phyloP scores from a whole-genome alignment of 2,797 vertebrate species.

The Ctenosaura bakeri region DNA sequence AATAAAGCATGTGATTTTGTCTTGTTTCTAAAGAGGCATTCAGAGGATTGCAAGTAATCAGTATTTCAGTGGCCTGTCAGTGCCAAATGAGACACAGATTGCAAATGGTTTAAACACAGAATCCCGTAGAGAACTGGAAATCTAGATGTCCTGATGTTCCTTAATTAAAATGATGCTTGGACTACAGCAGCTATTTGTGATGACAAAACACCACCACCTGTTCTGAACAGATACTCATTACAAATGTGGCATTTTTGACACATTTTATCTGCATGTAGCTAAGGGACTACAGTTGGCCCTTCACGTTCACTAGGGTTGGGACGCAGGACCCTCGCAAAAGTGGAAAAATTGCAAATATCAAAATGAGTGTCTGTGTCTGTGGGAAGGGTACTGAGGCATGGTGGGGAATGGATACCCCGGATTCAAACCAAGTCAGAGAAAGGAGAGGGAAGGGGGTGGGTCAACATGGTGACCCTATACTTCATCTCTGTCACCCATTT shows the following conservation, averaged over 20 bases:
- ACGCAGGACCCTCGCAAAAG: too few relatives aligned
- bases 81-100: constrained; percentile 17
- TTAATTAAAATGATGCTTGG: constrained; percentile 19
- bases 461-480: too few relatives aligned
- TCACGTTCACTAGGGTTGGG: too few relatives aligned
- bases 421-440: too few relatives aligned
- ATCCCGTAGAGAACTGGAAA: constrained; percentile 17
- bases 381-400: too few relatives aligned
- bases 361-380: too few relatives aligned
- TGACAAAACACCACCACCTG: constrained; percentile 7
- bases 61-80: not conserved
- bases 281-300: too few relatives aligned
- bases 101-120: not conserved
- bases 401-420: too few relatives aligned
- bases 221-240: not conserved
- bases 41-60: constrained; percentile 7
- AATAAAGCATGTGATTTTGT: constrained; percentile 1
- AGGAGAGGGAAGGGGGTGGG: too few relatives aligned
- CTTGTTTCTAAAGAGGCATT: not conserved
- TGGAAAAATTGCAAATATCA: too few relatives aligned
- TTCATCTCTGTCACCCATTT: too few relatives aligned
- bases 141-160: not conserved
- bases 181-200: constrained; percentile 7
- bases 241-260: not conserved
- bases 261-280: not conserved